These are phyloP conservation scores for Ciconia stormi DNA, from an alignment of 2,113 vertebrate species.

Conservation along the genomic window DNA sequence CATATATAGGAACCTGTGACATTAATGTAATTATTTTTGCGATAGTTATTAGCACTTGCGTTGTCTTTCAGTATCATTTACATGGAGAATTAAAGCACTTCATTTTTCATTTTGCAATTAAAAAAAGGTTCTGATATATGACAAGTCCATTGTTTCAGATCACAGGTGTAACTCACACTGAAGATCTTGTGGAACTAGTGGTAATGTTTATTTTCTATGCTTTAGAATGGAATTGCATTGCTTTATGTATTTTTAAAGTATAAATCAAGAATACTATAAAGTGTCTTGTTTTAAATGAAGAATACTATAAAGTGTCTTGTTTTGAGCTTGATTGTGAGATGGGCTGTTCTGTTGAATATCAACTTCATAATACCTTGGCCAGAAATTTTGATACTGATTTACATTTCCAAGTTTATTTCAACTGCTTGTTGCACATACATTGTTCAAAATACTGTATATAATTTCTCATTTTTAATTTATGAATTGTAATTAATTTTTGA, in stretches of 20 bases:
- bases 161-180: not conserved
- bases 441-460: constrained; percentile 18
- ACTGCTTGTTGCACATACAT: not conserved
- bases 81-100: not conserved
- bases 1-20: not conserved
- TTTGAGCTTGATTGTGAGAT: constrained; percentile 7
- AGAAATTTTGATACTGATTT: not conserved
- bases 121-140: not conserved
- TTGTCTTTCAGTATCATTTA: not conserved
- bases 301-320: not conserved
- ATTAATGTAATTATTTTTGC: not conserved
- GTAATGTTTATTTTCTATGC: not conserved
- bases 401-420: constrained; percentile 14
- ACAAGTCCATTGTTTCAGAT: not conserved
- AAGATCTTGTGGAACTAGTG: not conserved
- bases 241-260: not conserved
- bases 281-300: constrained; percentile 33
- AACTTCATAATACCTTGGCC: not conserved
- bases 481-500: not conserved
- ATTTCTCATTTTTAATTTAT: constrained; percentile 17
- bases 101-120: not conserved
- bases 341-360: not conserved
- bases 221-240: not conserved
- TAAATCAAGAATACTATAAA: constrained; percentile 19
- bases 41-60: not conserved